Evolutionary conservation across 2,888 invertebrate genomes (phyloP).

Genomic region (Clepsis dumicolana): DNA sequence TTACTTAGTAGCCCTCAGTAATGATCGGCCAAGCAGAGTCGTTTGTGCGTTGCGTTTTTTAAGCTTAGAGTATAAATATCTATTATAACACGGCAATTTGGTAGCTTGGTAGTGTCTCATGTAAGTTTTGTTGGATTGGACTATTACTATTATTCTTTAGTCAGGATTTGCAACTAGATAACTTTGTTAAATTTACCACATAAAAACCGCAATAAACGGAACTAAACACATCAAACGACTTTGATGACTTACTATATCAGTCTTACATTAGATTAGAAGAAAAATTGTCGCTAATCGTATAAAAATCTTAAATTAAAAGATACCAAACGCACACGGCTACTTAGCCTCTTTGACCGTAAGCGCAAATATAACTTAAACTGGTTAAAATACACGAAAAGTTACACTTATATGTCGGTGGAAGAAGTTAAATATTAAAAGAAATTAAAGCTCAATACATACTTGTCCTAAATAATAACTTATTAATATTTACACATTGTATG

Average conservation of each 20-base stretch:
- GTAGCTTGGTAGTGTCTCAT: too few species aligned
- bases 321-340: neutral
- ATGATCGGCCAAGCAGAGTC: neutral
- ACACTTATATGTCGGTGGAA: slow-evolving; percentile 3
- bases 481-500: neutral
- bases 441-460: slow-evolving; percentile 15
- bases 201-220: neutral
- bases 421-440: slow-evolving; percentile 4
- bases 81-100: too few species aligned
- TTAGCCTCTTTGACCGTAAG: neutral
- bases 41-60: neutral
- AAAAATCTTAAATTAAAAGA: neutral
- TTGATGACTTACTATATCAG: neutral
- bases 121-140: too few species aligned
- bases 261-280: neutral
- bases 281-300: neutral
- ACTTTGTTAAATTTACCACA: neutral
- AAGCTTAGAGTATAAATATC: too few species aligned
- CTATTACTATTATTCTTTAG: too few species aligned
- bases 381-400: neutral
- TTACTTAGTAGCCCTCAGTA: neutral
- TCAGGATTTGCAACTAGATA: too few species aligned
- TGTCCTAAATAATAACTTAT: slow-evolving; percentile 4
- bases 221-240: neutral
- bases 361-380: neutral